Base-by-base conservation (phyloP, 2,888 invertebrate genomes). In the Limenitis camilla region DNA sequence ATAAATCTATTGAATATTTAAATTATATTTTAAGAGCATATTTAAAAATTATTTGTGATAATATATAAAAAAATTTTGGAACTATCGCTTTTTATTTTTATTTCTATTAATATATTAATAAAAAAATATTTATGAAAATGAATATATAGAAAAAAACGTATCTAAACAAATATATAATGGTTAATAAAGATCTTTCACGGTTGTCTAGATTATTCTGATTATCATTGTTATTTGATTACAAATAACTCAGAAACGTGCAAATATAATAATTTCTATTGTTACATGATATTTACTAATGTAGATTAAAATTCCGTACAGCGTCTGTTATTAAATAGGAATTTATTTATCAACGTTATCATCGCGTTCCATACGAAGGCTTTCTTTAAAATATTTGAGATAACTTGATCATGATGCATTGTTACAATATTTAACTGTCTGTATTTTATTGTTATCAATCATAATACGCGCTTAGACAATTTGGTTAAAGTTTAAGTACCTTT, bases 301-400 rank as follows among this genome's bases (percentile, higher is more conserved):
- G 7, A 45, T 44, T 36, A 46, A 49, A 55, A 55, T 44, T 31
- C 44, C 29, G 49, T 49, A 56, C 55, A 58, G 44, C 50, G 29
- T 40, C 56, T 55, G 59, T 60, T 62, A 60, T 43, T 56, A 45
- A 10, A 36, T 57, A 44, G 52, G 56, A 51, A 55, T 61, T 62
- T 61, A 61, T 61, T 62, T 57, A 49, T 53, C 52, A 50, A 55
- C 60, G 57, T 61, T 70, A 72, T 72, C 69, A 62, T 53, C 58
- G 60, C 68, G 74, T 76, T 71, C 70, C 72, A 58, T 61, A 58
- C 28, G 47, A 56, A 55, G 67, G 66, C 40, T 35, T 48, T 48
- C 40, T n/a, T 19, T 19, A 19, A 19, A 19, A 19, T 19, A 32
- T 10, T 33, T 30, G 40, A 48, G 58, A 59, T 63, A 59, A 52